A percentile compares a stretch with the other conserved stretches of the same genome.
These are phyloP conservation scores for Myxocyprinus asiaticus DNA, from an alignment of 2,113 vertebrate species.

Conservation along the genomic window DNA sequence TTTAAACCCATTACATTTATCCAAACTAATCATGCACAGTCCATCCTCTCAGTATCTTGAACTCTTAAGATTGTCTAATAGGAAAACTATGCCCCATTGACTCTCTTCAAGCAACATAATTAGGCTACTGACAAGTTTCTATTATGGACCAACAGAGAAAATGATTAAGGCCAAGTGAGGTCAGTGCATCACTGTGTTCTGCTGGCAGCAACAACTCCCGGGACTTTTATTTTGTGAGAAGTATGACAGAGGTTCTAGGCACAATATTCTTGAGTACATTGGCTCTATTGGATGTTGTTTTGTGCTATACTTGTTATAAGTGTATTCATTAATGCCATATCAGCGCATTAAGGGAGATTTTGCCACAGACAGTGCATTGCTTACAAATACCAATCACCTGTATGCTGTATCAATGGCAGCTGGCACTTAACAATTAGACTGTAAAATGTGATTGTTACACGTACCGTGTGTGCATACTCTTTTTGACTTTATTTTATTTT, in stretches of 20 bases:
- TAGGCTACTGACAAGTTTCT: not conserved
- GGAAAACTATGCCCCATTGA: no score
- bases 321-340: not conserved
- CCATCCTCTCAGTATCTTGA: not conserved
- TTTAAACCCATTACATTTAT: conserved; percentile 8
- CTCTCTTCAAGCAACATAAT: no score
- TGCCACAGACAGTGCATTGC: not conserved
- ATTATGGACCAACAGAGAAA: not conserved
- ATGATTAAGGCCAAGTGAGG: not conserved
- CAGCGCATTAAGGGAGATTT: no score
- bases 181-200: not conserved
- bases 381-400: not conserved
- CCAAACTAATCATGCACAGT: not conserved
- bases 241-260: not conserved
- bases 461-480: not conserved
- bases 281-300: not conserved
- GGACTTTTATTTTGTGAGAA: not conserved
- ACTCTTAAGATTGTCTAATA: not conserved
- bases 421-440: conserved; percentile 13
- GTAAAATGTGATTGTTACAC: conserved; percentile 37
- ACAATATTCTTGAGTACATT: not conserved
- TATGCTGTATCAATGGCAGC: not conserved
- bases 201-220: not conserved
- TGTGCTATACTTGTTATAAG: not conserved
- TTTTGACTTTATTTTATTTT: no score